Evolutionary conservation across 23 tunicate genomes (phyloP), one percentile per base, ranked within the genome.

Genomic region (Styela clava): DNA sequence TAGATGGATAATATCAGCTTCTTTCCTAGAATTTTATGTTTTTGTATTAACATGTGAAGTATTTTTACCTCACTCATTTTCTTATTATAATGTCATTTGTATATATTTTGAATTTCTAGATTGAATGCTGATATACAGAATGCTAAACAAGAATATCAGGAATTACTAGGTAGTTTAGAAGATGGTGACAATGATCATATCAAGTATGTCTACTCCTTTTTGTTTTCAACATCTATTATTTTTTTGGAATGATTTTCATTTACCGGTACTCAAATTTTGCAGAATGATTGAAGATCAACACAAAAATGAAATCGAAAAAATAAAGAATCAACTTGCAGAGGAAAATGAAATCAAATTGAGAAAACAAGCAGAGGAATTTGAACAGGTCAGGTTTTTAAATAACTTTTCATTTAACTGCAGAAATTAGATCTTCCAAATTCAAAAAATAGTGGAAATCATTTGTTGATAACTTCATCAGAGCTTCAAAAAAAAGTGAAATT

Each of bases 301-400:
- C 44, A 52, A 33, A 35, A 78, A 79, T 22, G 86, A 69, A 33
- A 61, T 91, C 69, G 97, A 91, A 33, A 72, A 78, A 19, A 27
- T 81, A 81, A 78, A 82, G 16, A 85, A 33, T 36, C 30, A 56
- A 2, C 74, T 72, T 12, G 78, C 35, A 24, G 79, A 78, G 31
- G 89, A 91, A 52, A 62, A 86, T 62, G 88, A 91, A 24, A 86
- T 34, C 63, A 79, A 79, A 61, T 81, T 91, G 35, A 69, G 83
- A 61, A 77, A 82, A 36, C 97, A 91, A 78, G 89, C 97, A 1
- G 74, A 34, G 12, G 83, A 83, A 25, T 82, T 68, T 52, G 78
- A 91, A 68, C 86, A 91, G 79, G 97, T 91, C 33, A 24, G 74
- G 12, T 24, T 29, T 56, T n/a, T n/a, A n/a, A n/a, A n/a, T n/a